Conservation (phyloP, 2,888 invertebrate genomes). For the Anthrax anthrax region DNA sequence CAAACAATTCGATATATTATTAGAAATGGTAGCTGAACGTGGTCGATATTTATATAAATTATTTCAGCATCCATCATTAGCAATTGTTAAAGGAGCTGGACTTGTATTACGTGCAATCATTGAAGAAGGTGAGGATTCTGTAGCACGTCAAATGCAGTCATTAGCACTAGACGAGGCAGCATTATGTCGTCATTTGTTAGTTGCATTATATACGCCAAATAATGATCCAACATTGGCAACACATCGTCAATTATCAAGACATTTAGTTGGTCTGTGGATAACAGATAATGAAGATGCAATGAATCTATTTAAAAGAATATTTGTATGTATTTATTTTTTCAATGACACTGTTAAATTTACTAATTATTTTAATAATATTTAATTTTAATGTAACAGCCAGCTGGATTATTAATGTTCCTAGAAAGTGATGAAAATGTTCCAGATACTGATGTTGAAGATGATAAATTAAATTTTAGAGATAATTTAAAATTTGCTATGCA, state of each 20-base stretch:
- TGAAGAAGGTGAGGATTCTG: slow-evolving; percentile 88
- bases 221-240: slow-evolving; percentile 71
- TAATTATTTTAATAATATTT: too few relatives aligned
- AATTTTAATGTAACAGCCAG: slow-evolving; percentile 49
- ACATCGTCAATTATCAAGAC: slow-evolving; percentile 82
- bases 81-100: slow-evolving; percentile 96
- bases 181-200: slow-evolving; percentile 77
- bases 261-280: slow-evolving; percentile 91
- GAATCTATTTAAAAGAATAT: slow-evolving; percentile 68
- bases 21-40: slow-evolving; percentile 86
- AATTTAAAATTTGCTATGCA: slow-evolving; percentile 89
- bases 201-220: slow-evolving; percentile 72
- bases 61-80: slow-evolving; percentile 79
- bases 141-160: slow-evolving; percentile 88
- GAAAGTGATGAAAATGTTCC: slow-evolving; percentile 71
- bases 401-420: slow-evolving; percentile 76
- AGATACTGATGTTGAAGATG: slow-evolving; percentile 48
- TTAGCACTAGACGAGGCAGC: slow-evolving; percentile 94
- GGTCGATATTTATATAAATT: slow-evolving; percentile 84
- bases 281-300: slow-evolving; percentile 86
- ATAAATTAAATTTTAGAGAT: slow-evolving; percentile 66
- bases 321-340: slow-evolving; percentile 44
- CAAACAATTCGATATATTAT: slow-evolving; percentile 80
- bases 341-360: too few relatives aligned
- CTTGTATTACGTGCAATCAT: slow-evolving; percentile 94